Evolutionary conservation across 2,113 vertebrate species (phyloP).

Genomic region (Meriones unguiculatus): DNA sequence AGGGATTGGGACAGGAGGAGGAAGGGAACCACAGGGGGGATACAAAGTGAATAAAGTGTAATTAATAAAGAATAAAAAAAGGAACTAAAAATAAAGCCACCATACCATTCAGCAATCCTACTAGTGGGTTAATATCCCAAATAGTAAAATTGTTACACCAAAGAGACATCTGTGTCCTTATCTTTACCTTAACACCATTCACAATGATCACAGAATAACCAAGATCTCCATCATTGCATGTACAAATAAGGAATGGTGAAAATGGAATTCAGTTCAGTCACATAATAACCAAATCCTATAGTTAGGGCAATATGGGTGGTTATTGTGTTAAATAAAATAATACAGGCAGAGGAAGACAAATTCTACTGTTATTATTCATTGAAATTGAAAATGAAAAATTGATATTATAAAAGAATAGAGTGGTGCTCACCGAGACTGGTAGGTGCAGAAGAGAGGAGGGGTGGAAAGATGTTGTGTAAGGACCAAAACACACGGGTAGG

Average conservation of each 20-base stretch:
- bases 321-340: not conserved
- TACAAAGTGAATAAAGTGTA: no score
- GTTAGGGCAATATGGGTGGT: not conserved
- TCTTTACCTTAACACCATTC: not conserved
- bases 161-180: not conserved
- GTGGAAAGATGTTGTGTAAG: not conserved
- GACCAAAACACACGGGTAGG: not conserved
- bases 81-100: slow-evolving; percentile 30
- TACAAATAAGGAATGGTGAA: not conserved
- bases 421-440: not conserved
- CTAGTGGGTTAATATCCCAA: not conserved
- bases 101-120: not conserved
- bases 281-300: not conserved
- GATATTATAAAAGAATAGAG: not conserved
- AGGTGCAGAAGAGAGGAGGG: not conserved
- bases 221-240: not conserved
- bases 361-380: not conserved
- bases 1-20: no score
- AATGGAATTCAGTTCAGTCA: not conserved
- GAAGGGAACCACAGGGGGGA: no score
- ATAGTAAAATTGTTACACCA: not conserved
- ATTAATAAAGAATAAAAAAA: not conserved
- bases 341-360: not conserved
- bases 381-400: not conserved
- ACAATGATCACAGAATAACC: not conserved